These are phyloP conservation scores for Heliconius congener DNA, from an alignment of 1,140 invertebrate species.

Conservation along the genomic window DNA sequence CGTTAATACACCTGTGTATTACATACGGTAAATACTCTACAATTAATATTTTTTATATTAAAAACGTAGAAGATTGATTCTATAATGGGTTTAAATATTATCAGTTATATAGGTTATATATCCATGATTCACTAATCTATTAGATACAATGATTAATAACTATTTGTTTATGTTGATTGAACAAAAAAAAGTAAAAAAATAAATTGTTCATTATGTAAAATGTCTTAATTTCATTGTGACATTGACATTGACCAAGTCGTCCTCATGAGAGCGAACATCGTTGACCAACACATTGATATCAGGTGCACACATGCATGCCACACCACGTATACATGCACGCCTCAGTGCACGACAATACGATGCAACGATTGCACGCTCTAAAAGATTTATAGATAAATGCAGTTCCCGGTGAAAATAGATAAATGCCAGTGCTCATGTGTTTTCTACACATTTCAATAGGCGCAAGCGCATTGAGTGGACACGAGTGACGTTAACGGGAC, in stretches of 20 bases:
- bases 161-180: too few relatives aligned
- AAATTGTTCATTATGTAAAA: conserved; percentile 37
- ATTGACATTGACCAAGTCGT: conserved; percentile 56
- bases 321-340: conserved; percentile 62
- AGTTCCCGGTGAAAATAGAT: conserved; percentile 82
- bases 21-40: too few relatives aligned
- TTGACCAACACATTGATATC: conserved; percentile 51
- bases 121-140: too few relatives aligned
- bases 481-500: conserved; percentile 52
- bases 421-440: conserved; percentile 79
- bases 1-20: too few relatives aligned
- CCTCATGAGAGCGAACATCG: conserved; percentile 43
- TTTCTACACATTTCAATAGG: conserved; percentile 78
- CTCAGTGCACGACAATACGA: conserved; percentile 74
- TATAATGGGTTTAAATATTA: too few relatives aligned
- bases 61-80: too few relatives aligned
- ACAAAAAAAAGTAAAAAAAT: neutral
- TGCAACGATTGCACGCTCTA: conserved; percentile 82
- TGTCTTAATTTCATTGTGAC: conserved; percentile 34
- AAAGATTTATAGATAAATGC: conserved; percentile 82
- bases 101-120: too few relatives aligned
- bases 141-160: neutral
- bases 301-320: conserved; percentile 46
- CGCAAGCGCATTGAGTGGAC: conserved; percentile 72
- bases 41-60: too few relatives aligned